Percentiles rank a stretch among this genome's conserved stretches.
Conservation (phyloP, 2,888 invertebrate genomes). For the Xestia rhomboidea region DNA sequence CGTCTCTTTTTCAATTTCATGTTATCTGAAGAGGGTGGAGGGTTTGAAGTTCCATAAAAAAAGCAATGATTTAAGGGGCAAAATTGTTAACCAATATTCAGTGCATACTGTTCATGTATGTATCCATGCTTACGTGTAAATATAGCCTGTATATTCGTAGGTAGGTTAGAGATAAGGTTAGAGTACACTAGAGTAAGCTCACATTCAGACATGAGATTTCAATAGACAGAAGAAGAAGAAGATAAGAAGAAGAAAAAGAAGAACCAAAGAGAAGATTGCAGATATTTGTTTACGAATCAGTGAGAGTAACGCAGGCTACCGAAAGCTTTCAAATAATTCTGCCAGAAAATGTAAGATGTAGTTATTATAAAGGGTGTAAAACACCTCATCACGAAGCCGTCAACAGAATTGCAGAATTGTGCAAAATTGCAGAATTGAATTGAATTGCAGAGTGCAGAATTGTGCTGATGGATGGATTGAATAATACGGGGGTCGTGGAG, state of each 20-base stretch:
- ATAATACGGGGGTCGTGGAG: too few relatives aligned
- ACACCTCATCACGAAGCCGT: rapidly evolving
- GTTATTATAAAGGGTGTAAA: too few relatives aligned
- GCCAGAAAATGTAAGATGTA: background rate
- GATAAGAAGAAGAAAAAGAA: too few relatives aligned
- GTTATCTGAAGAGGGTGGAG: background rate
- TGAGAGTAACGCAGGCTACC: background rate
- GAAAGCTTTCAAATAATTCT: background rate
- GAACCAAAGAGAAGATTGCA: background rate
- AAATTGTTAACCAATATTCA: background rate
- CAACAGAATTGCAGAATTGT: too few relatives aligned
- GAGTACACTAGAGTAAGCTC: background rate
- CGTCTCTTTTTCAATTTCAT: background rate
- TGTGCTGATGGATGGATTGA: too few relatives aligned
- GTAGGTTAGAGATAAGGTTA: background rate
- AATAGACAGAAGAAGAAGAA: too few relatives aligned
- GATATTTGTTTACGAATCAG: slow-evolving; percentile 13
- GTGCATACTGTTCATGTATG: background rate
- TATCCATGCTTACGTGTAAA: background rate
- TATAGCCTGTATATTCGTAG: background rate
- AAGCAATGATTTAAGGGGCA: background rate
- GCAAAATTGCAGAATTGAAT: too few relatives aligned
- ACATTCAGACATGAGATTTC: slow-evolving; percentile 1
- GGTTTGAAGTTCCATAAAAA: background rate
- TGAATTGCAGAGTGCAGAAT: too few relatives aligned